Conservation (phyloP, 53 echinoderm and acorn worm species). For the Crossaster papposus region DNA sequence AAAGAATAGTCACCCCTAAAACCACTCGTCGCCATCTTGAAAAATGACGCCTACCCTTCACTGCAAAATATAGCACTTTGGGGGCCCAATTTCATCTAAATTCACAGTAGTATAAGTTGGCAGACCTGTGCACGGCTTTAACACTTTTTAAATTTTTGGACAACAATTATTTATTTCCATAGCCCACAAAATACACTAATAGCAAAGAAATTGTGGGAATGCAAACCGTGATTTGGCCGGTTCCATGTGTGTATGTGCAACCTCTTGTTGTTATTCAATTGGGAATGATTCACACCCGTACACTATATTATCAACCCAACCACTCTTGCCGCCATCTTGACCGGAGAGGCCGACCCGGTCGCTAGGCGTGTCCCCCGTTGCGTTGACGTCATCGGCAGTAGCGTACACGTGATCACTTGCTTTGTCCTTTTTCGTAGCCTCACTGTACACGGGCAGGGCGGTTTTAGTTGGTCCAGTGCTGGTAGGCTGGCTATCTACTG, state of each 20-base stretch:
- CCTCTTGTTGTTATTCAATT: neutral
- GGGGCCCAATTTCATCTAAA: too few relatives aligned
- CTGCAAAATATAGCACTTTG: too few relatives aligned
- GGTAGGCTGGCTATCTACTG: neutral
- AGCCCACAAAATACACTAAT: too few relatives aligned
- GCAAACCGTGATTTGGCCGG: too few relatives aligned
- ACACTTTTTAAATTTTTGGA: too few relatives aligned
- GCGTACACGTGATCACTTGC: neutral
- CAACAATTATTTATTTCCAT: too few relatives aligned
- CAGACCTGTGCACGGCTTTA: too few relatives aligned
- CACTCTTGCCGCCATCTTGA: neutral
- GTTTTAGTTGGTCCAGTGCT: neutral
- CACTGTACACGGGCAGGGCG: neutral
- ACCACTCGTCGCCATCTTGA: too few relatives aligned
- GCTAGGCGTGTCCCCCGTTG: neutral
- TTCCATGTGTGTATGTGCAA: neutral
- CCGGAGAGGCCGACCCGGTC: neutral
- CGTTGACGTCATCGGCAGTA: neutral
- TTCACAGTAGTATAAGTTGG: too few relatives aligned
- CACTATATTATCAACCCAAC: neutral
- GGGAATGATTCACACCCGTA: constrained; percentile 1
- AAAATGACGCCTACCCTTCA: too few relatives aligned
- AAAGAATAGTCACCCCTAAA: too few relatives aligned
- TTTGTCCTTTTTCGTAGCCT: neutral
- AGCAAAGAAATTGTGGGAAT: too few relatives aligned